Base-by-base conservation (phyloP, 2,888 invertebrate species). In the Laothoe populi region DNA sequence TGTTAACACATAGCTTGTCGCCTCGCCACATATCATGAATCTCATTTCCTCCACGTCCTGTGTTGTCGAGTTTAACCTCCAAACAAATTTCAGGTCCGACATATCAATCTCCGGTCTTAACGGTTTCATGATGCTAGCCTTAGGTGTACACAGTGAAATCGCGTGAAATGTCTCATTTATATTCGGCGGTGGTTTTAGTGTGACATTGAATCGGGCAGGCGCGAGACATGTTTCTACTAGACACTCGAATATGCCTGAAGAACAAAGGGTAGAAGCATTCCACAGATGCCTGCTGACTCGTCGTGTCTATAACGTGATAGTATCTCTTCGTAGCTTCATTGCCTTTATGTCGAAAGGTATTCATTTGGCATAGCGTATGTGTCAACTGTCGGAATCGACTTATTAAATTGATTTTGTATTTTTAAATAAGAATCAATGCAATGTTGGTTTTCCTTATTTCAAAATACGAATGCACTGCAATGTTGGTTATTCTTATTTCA, bases 21-120 rank as follows among this genome's bases (percentile, higher is more conserved):
- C 79, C 83, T 80, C 74, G 81, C 82, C 83, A 89, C 88, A 89
- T 90, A 90, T 90, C 90, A 90, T 82, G 88, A 90, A 89, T 89
- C 89, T 90, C 88, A 84, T 74, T 79, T 74, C 75, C 57, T 57
- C 40, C 35, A 48, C 48, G 35, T 53, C 53, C 35, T 53, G 35
- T 53, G 35, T 53, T 49, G 7, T 31, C 21, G 35, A 26, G 4
- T 16, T 7, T 10, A 44, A 44, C 21, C 60, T 60, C 10, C 46
- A 35, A 46, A 26, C 21, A 42, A 16, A n/a, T 26, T 58, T 40
- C 44, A 8, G 58, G 42, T 10, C 4, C 31, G 16, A 16, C 59
- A 59, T 59, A 66, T 61, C 68, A 72, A 73, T 71, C 70, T 73
- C 70, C 60, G 58, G 35, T 49, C 59, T 31, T 60, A 57, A 64